Conservation (phyloP, 1,140 invertebrate species). For the Pentalonia nigronervosa region DNA sequence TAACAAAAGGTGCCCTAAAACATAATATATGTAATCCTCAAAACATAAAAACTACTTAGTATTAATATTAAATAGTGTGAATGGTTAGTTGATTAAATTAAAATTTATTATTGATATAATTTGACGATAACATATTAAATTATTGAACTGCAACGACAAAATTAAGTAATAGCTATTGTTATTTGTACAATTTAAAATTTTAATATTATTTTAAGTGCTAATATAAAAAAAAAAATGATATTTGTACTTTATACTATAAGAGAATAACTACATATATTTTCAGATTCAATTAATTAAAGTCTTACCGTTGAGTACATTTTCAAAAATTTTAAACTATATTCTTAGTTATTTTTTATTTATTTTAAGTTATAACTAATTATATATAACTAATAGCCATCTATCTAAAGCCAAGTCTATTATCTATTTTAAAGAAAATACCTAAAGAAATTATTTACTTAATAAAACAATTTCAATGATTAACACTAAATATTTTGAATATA, state of each 20-base stretch:
- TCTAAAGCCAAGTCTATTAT: too few relatives aligned
- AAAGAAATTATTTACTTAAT: not conserved
- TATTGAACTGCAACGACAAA: not conserved
- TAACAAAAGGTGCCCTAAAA: not conserved
- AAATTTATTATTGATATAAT: not conserved
- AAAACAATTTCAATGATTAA: not conserved
- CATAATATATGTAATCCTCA: not conserved
- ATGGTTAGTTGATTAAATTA: not conserved
- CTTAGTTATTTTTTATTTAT: not conserved
- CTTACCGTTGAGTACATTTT: too few relatives aligned
- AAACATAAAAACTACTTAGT: not conserved
- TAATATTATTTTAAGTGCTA: too few relatives aligned
- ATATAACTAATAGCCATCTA: too few relatives aligned
- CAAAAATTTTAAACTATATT: not conserved
- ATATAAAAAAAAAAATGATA: too few relatives aligned
- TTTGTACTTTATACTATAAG: not conserved
- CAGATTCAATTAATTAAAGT: not conserved
- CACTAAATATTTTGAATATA: not conserved
- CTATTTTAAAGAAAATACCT: not conserved
- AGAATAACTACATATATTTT: not conserved
- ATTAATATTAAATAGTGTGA: not conserved
- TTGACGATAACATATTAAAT: not conserved
- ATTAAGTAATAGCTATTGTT: not conserved
- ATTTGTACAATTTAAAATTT: too few relatives aligned
- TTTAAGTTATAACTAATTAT: too few relatives aligned